Percentiles rank a stretch among this genome's conserved stretches.
phyloP scores from a whole-genome alignment of 37 sponge, comb jelly and placozoan species.

The Axinella damicornis region DNA sequence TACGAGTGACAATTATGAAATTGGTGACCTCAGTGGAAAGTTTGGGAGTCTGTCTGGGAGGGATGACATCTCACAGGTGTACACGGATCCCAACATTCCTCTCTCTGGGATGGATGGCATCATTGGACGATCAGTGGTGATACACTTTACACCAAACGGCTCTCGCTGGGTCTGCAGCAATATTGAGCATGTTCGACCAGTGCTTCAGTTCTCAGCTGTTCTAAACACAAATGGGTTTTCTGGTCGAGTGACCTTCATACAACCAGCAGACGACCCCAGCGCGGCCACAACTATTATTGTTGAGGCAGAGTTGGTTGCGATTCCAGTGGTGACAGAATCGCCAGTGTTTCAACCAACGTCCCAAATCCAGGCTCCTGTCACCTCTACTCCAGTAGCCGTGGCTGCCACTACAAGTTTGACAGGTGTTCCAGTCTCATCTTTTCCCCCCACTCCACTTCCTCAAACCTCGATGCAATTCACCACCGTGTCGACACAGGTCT shows the following conservation, averaged over 20 bases:
- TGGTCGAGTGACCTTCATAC: slow-evolving; percentile 54
- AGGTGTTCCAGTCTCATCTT: background rate
- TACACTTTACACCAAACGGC: slow-evolving; percentile 31
- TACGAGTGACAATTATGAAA: slow-evolving; percentile 72
- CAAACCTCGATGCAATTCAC: too few species aligned
- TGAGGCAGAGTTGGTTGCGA: background rate
- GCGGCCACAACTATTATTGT: slow-evolving; percentile 65
- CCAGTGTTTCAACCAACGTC: background rate
- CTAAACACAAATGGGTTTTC: slow-evolving; percentile 22
- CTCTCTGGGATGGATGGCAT: slow-evolving; percentile 70
- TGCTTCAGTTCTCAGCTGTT: background rate
- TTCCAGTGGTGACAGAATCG: background rate
- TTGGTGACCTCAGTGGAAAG: slow-evolving; percentile 87
- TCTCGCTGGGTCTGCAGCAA: slow-evolving; percentile 60
- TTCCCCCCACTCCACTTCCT: background rate
- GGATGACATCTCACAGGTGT: background rate
- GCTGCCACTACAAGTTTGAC: background rate
- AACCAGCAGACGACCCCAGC: slow-evolving; percentile 69
- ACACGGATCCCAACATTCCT: slow-evolving; percentile 63
- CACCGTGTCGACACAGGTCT: too few species aligned
- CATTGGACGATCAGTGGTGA: slow-evolving; percentile 80
- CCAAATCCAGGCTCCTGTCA: background rate
- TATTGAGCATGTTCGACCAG: slow-evolving; percentile 18
- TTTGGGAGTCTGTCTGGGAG: slow-evolving; percentile 50
- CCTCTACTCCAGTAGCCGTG: background rate